Percentiles rank a stretch among this genome's conserved stretches.
phyloP scores from a whole-genome alignment of 1,140 invertebrate species.

The Sitobion miscanthi region DNA sequence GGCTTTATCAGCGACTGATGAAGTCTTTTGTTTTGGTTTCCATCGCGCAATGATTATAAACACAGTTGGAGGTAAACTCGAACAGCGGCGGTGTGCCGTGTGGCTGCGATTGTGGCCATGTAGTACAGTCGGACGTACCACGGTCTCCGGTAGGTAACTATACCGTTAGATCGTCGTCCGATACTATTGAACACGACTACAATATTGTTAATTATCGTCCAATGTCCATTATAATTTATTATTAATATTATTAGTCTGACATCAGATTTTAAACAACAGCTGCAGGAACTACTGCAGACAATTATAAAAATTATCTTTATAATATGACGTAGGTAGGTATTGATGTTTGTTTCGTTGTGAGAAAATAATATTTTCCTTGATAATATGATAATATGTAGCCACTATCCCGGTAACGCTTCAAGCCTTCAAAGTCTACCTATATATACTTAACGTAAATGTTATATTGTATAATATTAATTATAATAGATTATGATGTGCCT shows the following conservation, averaged over 20 bases:
- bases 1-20: neutral
- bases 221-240: too few species aligned
- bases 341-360: neutral
- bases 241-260: too few species aligned
- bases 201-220: neutral
- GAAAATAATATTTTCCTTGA: neutral
- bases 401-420: too few species aligned
- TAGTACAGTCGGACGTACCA: neutral
- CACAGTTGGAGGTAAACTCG: neutral
- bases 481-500: too few species aligned
- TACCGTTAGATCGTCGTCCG: too few species aligned
- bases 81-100: neutral
- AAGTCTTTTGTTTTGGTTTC: slow-evolving; percentile 2
- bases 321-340: too few species aligned
- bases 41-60: neutral
- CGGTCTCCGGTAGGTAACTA: neutral
- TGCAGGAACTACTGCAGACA: too few species aligned
- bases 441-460: too few species aligned
- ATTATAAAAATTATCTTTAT: too few species aligned
- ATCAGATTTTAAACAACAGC: too few species aligned
- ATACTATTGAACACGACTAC: neutral
- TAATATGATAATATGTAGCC: neutral
- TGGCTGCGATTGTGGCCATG: neutral
- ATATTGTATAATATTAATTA: too few species aligned
- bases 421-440: too few species aligned